Base-by-base conservation (phyloP, 2,797 vertebrate genomes). In the Artibeus jamaicensis region DNA sequence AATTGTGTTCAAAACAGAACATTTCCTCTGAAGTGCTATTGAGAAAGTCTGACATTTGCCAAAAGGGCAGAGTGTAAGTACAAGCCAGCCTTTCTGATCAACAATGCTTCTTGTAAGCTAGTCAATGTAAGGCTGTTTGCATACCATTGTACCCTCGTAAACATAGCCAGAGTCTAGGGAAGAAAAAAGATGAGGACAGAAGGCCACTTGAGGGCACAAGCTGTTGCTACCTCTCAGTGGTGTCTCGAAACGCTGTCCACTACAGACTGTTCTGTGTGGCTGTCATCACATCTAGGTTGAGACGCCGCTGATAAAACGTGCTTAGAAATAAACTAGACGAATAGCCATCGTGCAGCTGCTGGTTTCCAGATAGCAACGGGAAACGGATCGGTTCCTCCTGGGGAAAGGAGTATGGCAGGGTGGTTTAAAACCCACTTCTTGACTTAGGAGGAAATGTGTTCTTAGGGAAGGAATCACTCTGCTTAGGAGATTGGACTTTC, bases 61-160 rank as follows among this genome's bases (percentile, higher is more conserved):
- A 89, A 90, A 91, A 90, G 67, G 76, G 91, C 77, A 82, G 50
- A 91, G 71, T 82, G 93, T 87, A 96, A 94, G 90, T 85, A 81
- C 7, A 90, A 74, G 48, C 16, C 48, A 88, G 74, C 6, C 59
- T 92, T 95, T 86, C 29, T 16, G 65, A 50, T 77, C 62, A 90
- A 67, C 82, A 94, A 2, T 44, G 81, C 44, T 34, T 93, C 81
- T 87, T 85, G 83, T 79, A 86, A 85, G 89, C 88, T 89, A 93
- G 70, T 48, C 65, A 95, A 3, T 86, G 81, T 73, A 71, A 79
- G 73, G 9, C 73, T 67, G 18, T 94, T 22, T 83, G 39, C 78
- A 37, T 83, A 89, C 81, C 3, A 46, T 0, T 89, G 65, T 78
- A 48, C 12, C 62, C 59, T 34, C 67, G n/a, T 92, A 65, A 83